Percentiles rank a stretch among this genome's conserved stretches.
Conservation (phyloP, 2,888 invertebrate genomes). For the Tetropium fuscum region DNA sequence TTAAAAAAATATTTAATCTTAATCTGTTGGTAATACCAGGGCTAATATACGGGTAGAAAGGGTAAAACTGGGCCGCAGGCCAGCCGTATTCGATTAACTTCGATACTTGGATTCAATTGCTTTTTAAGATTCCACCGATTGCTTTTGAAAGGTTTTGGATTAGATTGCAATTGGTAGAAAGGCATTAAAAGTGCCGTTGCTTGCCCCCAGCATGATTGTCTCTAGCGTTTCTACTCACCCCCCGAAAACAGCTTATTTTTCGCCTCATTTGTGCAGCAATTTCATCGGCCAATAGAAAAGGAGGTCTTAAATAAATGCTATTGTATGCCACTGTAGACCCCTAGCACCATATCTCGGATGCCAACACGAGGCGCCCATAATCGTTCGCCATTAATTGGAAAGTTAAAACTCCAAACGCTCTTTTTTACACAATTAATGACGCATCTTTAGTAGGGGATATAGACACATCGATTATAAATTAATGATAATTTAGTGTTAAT, state of each 20-base stretch:
- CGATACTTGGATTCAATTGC: slow-evolving; percentile 65
- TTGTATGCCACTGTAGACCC: background rate
- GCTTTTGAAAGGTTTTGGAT: slow-evolving; percentile 65
- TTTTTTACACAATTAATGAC: too few relatives aligned
- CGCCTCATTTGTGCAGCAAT: slow-evolving; percentile 66
- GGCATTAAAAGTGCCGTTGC: slow-evolving; percentile 63
- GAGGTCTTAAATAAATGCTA: slow-evolving; percentile 5
- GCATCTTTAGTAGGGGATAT: too few relatives aligned
- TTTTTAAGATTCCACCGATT: slow-evolving; percentile 66
- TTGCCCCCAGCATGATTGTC: slow-evolving; percentile 41
- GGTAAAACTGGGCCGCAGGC: slow-evolving; percentile 13
- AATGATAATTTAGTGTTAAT: too few relatives aligned
- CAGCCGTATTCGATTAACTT: slow-evolving; percentile 63
- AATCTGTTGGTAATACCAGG: too few relatives aligned
- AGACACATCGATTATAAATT: too few relatives aligned
- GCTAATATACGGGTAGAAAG: slow-evolving; percentile 1
- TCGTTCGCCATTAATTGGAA: too few relatives aligned
- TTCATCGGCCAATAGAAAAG: slow-evolving; percentile 49
- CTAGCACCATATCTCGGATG: background rate
- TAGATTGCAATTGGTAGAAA: slow-evolving; percentile 66
- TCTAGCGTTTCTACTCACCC: slow-evolving; percentile 21
- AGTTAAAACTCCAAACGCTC: too few relatives aligned
- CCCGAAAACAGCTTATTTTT: slow-evolving; percentile 64
- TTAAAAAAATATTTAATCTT: too few relatives aligned
- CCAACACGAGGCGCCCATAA: background rate